Evolutionary conservation across 2,888 invertebrate species (phyloP).

Genomic region (Synanthedon tipuliformis): DNA sequence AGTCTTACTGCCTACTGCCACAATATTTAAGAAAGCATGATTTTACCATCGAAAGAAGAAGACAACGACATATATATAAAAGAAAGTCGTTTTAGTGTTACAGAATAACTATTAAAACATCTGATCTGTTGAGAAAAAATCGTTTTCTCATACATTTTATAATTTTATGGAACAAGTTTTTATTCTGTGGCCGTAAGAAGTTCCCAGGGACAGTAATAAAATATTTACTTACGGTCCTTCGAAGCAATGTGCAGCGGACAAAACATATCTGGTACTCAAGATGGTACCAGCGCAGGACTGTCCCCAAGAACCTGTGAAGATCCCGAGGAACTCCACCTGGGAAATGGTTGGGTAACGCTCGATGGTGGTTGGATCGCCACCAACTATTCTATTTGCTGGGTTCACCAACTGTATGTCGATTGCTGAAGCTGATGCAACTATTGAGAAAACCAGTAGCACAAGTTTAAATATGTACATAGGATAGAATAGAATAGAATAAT

Average conservation of each 20-base stretch:
- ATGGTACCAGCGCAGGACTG: constrained; percentile 30
- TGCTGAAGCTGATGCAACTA: neutral
- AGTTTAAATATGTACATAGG: too few species aligned
- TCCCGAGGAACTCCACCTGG: constrained; percentile 21
- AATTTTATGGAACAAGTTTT: neutral
- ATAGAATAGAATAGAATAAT: too few species aligned
- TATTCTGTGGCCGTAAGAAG: too few species aligned
- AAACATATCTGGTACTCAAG: constrained; percentile 17
- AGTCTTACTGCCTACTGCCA: too few species aligned
- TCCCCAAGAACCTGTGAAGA: constrained; percentile 18
- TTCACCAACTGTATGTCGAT: neutral
- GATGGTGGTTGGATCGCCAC: constrained; percentile 23
- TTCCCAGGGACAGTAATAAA: neutral
- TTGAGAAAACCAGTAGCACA: too few species aligned
- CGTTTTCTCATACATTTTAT: neutral
- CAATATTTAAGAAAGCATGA: too few species aligned
- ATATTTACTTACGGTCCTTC: neutral
- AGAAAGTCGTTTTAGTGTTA: too few species aligned
- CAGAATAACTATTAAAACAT: too few species aligned
- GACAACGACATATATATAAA: too few species aligned
- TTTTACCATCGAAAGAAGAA: too few species aligned
- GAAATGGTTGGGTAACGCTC: constrained; percentile 24
- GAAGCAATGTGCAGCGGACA: constrained; percentile 10
- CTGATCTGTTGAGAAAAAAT: too few species aligned
- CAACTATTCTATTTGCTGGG: constrained; percentile 19